Conservation (phyloP, 2,797 vertebrate species). For the Microchirus variegatus region DNA sequence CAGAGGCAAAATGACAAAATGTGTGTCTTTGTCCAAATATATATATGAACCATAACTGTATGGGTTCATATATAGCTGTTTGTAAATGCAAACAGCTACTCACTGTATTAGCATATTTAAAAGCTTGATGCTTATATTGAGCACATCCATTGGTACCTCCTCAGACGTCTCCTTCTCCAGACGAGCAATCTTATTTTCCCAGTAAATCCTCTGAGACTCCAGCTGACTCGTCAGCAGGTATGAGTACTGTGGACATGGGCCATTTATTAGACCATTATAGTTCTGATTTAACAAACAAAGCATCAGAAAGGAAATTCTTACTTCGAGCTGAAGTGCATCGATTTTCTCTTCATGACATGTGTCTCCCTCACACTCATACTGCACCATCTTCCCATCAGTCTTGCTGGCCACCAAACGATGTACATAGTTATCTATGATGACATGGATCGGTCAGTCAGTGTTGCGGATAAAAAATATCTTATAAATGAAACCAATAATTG, state of each 20-base stretch:
- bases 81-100: too few relatives aligned
- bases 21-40: too few relatives aligned
- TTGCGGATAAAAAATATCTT: too few relatives aligned
- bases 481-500: too few relatives aligned
- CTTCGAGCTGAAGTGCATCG: conserved; percentile 95
- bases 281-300: neutral
- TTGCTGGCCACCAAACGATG: conserved; percentile 98
- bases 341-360: conserved; percentile 97
- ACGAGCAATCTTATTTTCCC: conserved; percentile 98
- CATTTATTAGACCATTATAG: neutral
- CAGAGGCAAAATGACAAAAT: too few relatives aligned
- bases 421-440: conserved; percentile 92
- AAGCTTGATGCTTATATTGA: too few relatives aligned
- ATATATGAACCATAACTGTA: too few relatives aligned
- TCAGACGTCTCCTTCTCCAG: conserved; percentile 97
- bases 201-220: conserved; percentile 97
- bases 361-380: conserved; percentile 97
- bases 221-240: conserved; percentile 97
- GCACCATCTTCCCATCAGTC: conserved; percentile 97
- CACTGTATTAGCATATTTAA: too few relatives aligned
- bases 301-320: conserved; percentile 49
- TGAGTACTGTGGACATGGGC: conserved; percentile 84
- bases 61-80: too few relatives aligned
- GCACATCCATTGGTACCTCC: conserved; percentile 79
- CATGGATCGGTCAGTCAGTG: too few relatives aligned